Percentiles rank a stretch among this genome's conserved stretches.
These are phyloP conservation scores for Brachylomia viminalis DNA, from an alignment of 2,888 invertebrate species.

Conservation along the genomic window DNA sequence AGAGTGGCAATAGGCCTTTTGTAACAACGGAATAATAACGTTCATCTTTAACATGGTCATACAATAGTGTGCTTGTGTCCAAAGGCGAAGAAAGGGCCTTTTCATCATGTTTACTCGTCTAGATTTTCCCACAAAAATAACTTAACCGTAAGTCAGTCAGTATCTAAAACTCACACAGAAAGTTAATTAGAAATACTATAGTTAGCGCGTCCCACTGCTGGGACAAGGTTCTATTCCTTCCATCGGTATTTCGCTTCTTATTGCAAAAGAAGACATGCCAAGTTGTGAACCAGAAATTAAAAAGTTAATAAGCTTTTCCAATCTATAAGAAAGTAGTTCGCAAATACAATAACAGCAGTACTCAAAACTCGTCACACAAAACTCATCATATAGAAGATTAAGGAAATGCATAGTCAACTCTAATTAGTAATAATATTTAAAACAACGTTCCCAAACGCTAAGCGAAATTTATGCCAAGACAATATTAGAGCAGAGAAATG, in stretches of 20 bases:
- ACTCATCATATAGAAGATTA: slow-evolving; percentile 76
- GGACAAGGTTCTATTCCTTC: background rate
- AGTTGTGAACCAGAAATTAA: background rate
- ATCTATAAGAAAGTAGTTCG: background rate
- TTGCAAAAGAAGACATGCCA: background rate
- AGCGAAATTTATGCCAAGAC: slow-evolving; percentile 89
- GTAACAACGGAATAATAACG: background rate
- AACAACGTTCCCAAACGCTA: slow-evolving; percentile 83
- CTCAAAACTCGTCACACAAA: slow-evolving; percentile 52
- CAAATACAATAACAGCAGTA: background rate
- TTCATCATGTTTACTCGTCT: background rate
- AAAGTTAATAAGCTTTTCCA: background rate
- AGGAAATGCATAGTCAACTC: slow-evolving; percentile 70
- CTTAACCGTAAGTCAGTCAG: background rate
- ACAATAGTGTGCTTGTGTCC: background rate
- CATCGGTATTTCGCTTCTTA: background rate
- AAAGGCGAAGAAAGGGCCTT: too few relatives aligned
- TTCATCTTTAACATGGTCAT: too few relatives aligned
- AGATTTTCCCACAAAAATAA: background rate
- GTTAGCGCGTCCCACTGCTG: too few relatives aligned
- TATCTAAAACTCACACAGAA: background rate
- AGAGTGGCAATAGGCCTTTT: too few relatives aligned
- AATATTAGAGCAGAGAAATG: slow-evolving; percentile 89
- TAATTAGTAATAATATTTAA: slow-evolving; percentile 88
- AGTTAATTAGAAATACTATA: background rate